phyloP scores from a whole-genome alignment of 2,113 vertebrate genomes.

The Saguinus midas region DNA sequence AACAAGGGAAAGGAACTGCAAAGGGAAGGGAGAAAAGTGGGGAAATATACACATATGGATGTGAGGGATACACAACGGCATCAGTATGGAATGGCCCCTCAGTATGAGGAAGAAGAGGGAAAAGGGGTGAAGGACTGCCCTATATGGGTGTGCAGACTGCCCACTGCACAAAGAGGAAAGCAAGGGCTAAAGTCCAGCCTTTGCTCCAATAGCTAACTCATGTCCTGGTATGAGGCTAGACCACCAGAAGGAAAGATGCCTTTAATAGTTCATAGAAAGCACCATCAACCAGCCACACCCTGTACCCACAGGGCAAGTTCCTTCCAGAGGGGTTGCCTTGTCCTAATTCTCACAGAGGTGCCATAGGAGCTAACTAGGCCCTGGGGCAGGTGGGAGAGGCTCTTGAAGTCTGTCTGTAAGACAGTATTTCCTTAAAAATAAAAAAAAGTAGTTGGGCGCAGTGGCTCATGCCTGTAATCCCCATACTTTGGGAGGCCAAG shows the following conservation, averaged over 20 bases:
- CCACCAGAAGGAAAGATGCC: neutral
- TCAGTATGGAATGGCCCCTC: neutral
- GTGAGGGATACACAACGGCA: neutral
- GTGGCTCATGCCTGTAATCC: neutral
- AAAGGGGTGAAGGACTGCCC: neutral
- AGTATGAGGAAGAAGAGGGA: neutral
- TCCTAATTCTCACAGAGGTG: neutral
- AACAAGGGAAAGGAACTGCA: neutral
- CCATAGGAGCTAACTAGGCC: neutral
- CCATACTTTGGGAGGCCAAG: neutral
- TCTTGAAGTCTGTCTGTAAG: neutral
- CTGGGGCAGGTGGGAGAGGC: neutral
- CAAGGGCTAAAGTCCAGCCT: neutral
- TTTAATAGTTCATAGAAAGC: neutral
- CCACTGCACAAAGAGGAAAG: neutral
- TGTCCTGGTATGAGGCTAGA: neutral
- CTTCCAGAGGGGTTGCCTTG: neutral
- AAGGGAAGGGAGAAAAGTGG: neutral
- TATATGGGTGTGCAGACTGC: neutral
- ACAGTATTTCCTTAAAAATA: neutral
- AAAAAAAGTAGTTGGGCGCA: accelerated
- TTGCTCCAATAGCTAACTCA: neutral
- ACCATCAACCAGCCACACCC: neutral
- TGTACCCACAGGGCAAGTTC: neutral
- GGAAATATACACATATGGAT: neutral